Conservation (phyloP, 2,113 vertebrate genomes). For the Corvus moneduloides region DNA sequence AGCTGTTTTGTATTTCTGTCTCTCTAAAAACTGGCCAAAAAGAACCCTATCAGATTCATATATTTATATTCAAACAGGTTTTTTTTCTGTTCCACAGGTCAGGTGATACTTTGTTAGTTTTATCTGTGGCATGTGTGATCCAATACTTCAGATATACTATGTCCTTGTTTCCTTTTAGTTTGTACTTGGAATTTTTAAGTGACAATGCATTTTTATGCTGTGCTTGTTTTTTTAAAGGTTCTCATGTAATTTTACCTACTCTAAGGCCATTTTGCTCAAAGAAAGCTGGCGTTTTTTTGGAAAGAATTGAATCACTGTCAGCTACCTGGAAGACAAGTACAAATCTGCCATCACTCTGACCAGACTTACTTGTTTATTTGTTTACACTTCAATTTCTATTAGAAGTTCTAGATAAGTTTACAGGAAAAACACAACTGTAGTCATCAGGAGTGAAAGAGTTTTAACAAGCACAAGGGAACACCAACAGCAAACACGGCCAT, state of each 20-base stretch:
- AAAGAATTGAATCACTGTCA: background rate
- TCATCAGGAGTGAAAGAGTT: background rate
- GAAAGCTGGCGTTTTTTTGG: background rate
- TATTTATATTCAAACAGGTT: background rate
- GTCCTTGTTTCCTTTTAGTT: background rate
- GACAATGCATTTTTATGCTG: background rate
- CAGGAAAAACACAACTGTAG: background rate
- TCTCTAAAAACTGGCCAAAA: background rate
- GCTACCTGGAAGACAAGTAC: background rate
- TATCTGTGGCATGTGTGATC: background rate
- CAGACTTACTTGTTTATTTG: background rate
- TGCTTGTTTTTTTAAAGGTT: background rate
- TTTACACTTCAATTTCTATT: background rate
- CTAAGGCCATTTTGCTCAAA: background rate
- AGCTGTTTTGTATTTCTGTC: background rate
- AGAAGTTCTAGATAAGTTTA: background rate
- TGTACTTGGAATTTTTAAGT: background rate
- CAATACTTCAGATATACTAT: background rate
- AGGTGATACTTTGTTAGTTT: background rate
- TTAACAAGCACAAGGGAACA: background rate
- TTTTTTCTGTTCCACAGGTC: background rate
- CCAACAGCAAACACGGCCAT: background rate
- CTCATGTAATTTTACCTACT: background rate
- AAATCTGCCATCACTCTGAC: background rate
- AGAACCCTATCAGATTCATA: background rate